Base-by-base conservation (phyloP, 2,113 vertebrate genomes). In the Psittacara wagleri region DNA sequence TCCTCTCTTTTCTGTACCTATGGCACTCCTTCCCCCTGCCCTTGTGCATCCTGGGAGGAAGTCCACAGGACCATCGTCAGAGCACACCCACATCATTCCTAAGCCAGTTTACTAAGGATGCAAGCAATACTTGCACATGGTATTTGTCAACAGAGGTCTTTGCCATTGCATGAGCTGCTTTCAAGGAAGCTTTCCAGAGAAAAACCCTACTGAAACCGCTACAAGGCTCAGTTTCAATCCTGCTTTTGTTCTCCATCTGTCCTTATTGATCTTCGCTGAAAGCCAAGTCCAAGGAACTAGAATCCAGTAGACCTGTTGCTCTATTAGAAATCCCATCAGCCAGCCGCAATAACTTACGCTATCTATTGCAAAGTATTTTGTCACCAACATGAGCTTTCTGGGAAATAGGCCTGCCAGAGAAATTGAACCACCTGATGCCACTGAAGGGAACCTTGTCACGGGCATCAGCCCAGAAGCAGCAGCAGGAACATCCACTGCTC, bases 291-390 rank as follows among this genome's bases (percentile, higher is more conserved):
- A 57, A 87, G 78, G 41, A 96, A 91, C 57, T 79, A 9, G 2
- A 73, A 91, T 87, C 44, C 91, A 70, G 52, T 27, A 86, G 62
- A 83, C 78, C 70, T 90, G 89, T 29, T 87, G 77, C 90, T 92
- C 70, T 83, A 68, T 83, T 73, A 74, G 82, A 92, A 95, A 61
- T 9, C 5, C 37, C 83, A 84, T 76, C 83, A 94, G 83, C 41
- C 87, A 91, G 48, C 57, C 66, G 44, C 64, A 90, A 39, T 67
- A 67, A 87, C 44, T 88, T 49, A 7, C 10, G 35, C 14, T 31
- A 62, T 6, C 72, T 73, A 11, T 29, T 69, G 41, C 63, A 80
- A 85, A 88, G 41, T 37, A 3, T 48, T 74, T 14, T 83, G 79
- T 76, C 63, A 88, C 57, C 75, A 41, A 8, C 75, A n/a, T 1